phyloP scores from a whole-genome alignment of 2,888 invertebrate species.

The Troglohyphantes excavatus region DNA sequence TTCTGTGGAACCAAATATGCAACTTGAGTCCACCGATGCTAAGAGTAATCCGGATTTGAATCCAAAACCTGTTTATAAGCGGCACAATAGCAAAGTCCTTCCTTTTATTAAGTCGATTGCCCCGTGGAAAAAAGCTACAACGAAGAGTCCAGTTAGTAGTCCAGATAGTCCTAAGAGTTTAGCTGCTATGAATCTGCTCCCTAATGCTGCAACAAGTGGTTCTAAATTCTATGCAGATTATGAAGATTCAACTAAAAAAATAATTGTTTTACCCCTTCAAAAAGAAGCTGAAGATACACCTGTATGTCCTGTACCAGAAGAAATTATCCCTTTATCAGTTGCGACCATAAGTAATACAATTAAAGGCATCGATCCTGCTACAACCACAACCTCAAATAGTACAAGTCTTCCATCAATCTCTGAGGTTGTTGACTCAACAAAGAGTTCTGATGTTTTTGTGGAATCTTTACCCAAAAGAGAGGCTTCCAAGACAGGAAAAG shows the following conservation, averaged over 20 bases:
- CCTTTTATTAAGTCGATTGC: constrained; percentile 48
- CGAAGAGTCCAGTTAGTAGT: constrained; percentile 53
- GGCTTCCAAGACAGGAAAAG: neutral
- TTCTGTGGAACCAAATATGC: constrained; percentile 8
- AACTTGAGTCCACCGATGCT: neutral
- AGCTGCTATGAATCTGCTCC: neutral
- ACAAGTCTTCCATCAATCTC: neutral
- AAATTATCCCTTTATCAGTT: constrained; percentile 54
- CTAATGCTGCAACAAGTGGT: neutral
- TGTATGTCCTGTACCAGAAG: constrained; percentile 65
- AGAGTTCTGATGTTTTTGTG: neutral
- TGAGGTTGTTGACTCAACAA: neutral
- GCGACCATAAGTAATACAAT: neutral
- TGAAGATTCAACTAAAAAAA: neutral
- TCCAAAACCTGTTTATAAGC: neutral
- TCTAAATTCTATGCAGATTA: constrained; percentile 61
- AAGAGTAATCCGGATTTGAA: constrained; percentile 8
- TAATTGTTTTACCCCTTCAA: neutral
- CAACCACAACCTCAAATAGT: neutral
- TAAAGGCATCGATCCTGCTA: neutral
- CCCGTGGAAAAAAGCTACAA: constrained; percentile 57
- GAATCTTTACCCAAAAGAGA: neutral
- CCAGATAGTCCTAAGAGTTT: constrained; percentile 56
- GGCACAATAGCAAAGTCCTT: constrained; percentile 25
- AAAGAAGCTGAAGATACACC: neutral